Evolutionary conservation across 2,888 invertebrate genomes (phyloP), one percentile per base, ranked within the genome.

Genomic region (Vesta saturnalis): DNA sequence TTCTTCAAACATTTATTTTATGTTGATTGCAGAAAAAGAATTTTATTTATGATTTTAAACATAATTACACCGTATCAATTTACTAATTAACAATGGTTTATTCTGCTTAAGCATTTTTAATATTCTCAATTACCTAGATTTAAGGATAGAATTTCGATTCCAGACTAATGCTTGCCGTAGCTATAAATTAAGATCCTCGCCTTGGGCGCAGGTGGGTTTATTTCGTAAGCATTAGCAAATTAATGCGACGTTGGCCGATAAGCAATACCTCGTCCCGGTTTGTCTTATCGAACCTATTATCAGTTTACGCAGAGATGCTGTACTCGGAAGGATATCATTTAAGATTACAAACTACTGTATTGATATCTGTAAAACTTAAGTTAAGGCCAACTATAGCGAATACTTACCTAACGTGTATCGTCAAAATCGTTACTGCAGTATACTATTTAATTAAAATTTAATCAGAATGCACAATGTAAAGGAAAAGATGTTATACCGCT

Each of bases 281-380:
- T 70, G 72, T 77, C 79, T 80, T 80, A 80, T 80, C 79, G 74
- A 67, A 70, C 71, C 79, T 74, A 80, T 80, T 80, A 81, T 81
- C 80, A 80, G 81, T 80, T 79, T 77, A 77, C 78, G 76, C 76
- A 74, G 74, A 74, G 76, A 74, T 74, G 77, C 73, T 72, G 74
- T 72, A 73, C 73, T 77, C 78, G 80, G 80, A 81, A 81, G 80
- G 79, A 81, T 77, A 77, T 79, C 78, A 79, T 80, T 80, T 79
- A 79, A 77, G 77, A 77, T 74, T 76, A 78, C 76, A 77, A 77
- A 78, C 77, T 77, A 62, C 64, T 55, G 60, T 21, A 60, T 65
- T 60, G 65, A 46, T 52, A 60, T 39, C 30, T 16, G 47, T 19
- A 16, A 16, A 49, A 49, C 10, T 49, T 49, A 6, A 18, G 10